Base-by-base conservation (phyloP, 2,113 vertebrate genomes). In the Corythoichthys haematopterus region DNA sequence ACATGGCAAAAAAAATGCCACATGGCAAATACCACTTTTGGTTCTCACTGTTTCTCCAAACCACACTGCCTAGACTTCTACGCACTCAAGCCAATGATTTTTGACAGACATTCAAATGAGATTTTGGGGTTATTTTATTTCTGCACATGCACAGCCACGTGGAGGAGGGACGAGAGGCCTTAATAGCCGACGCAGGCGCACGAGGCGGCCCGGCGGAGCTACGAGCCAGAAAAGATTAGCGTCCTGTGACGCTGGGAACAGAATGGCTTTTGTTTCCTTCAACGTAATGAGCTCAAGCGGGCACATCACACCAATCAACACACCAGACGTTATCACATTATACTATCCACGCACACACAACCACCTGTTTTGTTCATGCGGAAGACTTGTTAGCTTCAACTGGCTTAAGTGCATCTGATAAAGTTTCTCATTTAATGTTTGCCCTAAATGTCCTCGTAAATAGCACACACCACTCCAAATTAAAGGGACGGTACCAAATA, bases 191-290 rank as follows among this genome's bases (percentile, higher is more conserved):
- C 64, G 74, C 70, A 71, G 69, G 72, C 46, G 53, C 52, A 71
- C 68, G 80, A 74, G 77, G 84, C 78, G 10, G 80, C 80, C 80
- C 76, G 82, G 77, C 73, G 74, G 83, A 89, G 84, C 79, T 84
- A 88, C 89, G 87, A 90, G 90, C 89, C 91, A 91, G 84, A 90
- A 92, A 85, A 90, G 89, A 92, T 93, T 92, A 93, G 78, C 50
- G 75, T 91, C 86, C 87, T 66, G 81, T 85, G 69, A 82, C 69
- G 69, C 71, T 63, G 78, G 62, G 82, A 90, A 92, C 91, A 93
- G 82, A 90, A 88, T 85, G 80, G 81, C 87, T 89, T 91, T 92
- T 92, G 90, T 92, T 89, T 87, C 73, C 74, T 74, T 67, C 70
- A n/a, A 76, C 73, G 79, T 90, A 90, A 91, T 90, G 85, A 90